Evolutionary conservation across 1,140 invertebrate genomes (phyloP).

Genomic region (Gryon sp.): DNA sequence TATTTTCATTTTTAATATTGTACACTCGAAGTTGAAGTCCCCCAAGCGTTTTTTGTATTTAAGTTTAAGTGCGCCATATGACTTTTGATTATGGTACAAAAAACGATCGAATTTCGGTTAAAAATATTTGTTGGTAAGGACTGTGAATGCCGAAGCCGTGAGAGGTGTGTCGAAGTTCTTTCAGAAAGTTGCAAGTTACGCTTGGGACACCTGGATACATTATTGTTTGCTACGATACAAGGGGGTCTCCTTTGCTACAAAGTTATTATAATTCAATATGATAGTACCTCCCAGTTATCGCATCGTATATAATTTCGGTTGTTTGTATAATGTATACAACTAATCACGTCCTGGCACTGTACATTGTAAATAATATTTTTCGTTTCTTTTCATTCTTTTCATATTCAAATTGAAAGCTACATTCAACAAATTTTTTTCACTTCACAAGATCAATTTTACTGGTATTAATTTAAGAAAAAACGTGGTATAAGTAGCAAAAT

Average conservation of each 20-base stretch:
- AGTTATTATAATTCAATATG: slow-evolving; percentile 76
- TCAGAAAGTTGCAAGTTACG: slow-evolving; percentile 34
- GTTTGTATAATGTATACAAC: slow-evolving; percentile 64
- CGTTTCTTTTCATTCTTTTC: no score
- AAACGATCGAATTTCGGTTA: slow-evolving; percentile 66
- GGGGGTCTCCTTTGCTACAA: slow-evolving; percentile 56
- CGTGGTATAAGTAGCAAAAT: no score
- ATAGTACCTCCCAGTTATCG: slow-evolving; percentile 49
- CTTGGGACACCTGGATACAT: slow-evolving; percentile 61
- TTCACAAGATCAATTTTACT: no score
- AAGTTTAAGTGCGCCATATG: slow-evolving; percentile 35
- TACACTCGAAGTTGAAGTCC: slow-evolving; percentile 37
- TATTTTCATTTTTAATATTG: slow-evolving; percentile 41
- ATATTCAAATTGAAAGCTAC: no score
- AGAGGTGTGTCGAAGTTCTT: slow-evolving; percentile 60
- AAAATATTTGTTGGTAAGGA: slow-evolving; percentile 74
- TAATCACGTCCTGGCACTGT: no score
- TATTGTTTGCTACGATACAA: slow-evolving; percentile 37
- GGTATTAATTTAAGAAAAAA: no score
- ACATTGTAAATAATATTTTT: no score
- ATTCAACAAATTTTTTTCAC: no score
- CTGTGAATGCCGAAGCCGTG: slow-evolving; percentile 54
- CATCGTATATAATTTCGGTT: slow-evolving; percentile 67
- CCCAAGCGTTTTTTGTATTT: slow-evolving; percentile 39
- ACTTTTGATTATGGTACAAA: slow-evolving; percentile 62